Conservation (phyloP, 2,113 vertebrate species). For the Microcebus griseorufus region DNA sequence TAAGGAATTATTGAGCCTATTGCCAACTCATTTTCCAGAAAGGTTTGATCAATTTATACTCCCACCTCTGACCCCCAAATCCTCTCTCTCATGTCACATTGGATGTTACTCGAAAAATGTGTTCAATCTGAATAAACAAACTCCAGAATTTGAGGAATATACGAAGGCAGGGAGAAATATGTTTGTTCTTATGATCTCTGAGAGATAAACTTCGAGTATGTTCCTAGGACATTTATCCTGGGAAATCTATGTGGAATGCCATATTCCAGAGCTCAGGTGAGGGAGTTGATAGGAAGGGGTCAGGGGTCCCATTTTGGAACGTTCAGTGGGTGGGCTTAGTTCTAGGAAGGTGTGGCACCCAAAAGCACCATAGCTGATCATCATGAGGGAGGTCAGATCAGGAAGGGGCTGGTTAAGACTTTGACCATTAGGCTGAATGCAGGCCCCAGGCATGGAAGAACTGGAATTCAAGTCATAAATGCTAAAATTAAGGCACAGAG, state of each 20-base stretch:
- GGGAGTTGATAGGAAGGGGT: background rate
- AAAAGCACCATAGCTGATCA: background rate
- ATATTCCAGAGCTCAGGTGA: background rate
- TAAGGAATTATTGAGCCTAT: conserved; percentile 47
- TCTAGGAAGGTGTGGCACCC: background rate
- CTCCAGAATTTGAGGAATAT: background rate
- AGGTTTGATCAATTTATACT: conserved; percentile 19
- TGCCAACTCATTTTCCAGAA: conserved; percentile 52
- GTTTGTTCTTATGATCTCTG: background rate
- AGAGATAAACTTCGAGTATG: background rate
- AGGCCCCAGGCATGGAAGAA: background rate
- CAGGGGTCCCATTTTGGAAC: background rate
- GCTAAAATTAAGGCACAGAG: conserved; percentile 26
- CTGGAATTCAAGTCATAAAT: background rate
- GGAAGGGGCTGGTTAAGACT: background rate
- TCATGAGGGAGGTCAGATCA: background rate
- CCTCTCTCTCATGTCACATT: background rate
- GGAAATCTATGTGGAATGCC: background rate
- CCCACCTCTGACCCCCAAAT: background rate
- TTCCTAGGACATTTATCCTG: background rate
- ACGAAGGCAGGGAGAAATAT: background rate
- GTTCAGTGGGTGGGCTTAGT: background rate
- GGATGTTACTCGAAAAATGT: background rate
- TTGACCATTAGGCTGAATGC: background rate
- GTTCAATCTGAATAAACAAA: conserved; percentile 44